Percentiles rank a stretch among this genome's conserved stretches.
These are phyloP conservation scores for Drosophila multiciliata DNA, from an alignment of 2,888 invertebrate genomes.

Conservation along the genomic window DNA sequence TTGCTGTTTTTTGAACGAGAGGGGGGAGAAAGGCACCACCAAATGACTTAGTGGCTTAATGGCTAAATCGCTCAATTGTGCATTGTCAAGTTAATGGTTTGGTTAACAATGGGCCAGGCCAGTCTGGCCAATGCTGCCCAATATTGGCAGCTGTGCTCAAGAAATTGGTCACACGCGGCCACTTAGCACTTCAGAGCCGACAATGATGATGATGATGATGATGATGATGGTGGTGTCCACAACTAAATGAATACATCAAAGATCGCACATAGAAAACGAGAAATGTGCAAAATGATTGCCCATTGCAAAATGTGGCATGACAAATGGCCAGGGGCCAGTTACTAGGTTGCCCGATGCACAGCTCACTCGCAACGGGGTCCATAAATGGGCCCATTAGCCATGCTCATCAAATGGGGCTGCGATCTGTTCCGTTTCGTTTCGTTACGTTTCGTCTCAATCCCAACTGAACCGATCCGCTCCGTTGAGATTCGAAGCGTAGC, in stretches of 20 bases:
- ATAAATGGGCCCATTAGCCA: constrained; percentile 48
- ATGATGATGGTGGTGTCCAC: constrained; percentile 30
- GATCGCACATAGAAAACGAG: constrained; percentile 15
- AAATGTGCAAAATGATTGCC: constrained; percentile 50
- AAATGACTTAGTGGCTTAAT: constrained; percentile 14
- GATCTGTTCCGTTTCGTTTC: constrained; percentile 34
- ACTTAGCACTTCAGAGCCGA: constrained; percentile 69
- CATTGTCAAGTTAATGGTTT: constrained; percentile 10
- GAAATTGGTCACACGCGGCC: constrained; percentile 77
- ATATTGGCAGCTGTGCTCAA: constrained; percentile 61
- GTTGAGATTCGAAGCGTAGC: constrained; percentile 11
- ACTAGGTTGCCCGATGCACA: not conserved
- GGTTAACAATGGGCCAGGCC: constrained; percentile 22
- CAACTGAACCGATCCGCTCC: constrained; percentile 26
- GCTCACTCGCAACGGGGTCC: constrained; percentile 7
- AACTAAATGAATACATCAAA: constrained; percentile 57
- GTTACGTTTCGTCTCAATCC: constrained; percentile 1
- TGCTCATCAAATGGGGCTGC: constrained; percentile 54
- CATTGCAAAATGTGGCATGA: constrained; percentile 45
- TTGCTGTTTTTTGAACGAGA: not conserved
- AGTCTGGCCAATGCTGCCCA: constrained; percentile 9
- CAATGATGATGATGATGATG: constrained; percentile 31
- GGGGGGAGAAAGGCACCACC: constrained; percentile 14
- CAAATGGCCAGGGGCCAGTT: constrained; percentile 30
- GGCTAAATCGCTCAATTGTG: constrained; percentile 4